phyloP scores from a whole-genome alignment of 2,797 vertebrate species.

The Ptychadena robeensis region DNA sequence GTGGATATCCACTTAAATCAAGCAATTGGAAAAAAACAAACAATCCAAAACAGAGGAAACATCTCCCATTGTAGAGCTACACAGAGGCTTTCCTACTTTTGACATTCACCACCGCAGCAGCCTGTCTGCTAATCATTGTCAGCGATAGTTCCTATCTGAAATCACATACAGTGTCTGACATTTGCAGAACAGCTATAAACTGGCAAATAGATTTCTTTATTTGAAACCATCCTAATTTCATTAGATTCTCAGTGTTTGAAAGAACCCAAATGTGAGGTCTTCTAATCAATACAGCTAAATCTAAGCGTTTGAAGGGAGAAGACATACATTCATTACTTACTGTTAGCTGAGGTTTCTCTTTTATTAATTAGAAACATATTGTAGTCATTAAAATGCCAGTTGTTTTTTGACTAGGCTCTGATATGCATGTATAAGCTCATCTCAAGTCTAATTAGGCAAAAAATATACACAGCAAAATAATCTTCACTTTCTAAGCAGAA shows the following conservation, averaged over 20 bases:
- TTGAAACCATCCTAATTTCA: neutral
- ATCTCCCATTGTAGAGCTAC: neutral
- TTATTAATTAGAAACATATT: slow-evolving; percentile 39
- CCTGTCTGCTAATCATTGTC: neutral
- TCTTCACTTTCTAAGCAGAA: slow-evolving; percentile 1
- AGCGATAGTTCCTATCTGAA: neutral
- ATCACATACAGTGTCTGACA: neutral
- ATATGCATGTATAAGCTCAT: slow-evolving; percentile 56
- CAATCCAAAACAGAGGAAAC: neutral
- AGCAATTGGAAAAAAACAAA: neutral
- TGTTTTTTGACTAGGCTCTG: slow-evolving; percentile 40
- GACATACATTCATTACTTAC: slow-evolving; percentile 55
- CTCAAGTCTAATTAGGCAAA: slow-evolving; percentile 57
- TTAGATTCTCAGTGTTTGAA: neutral
- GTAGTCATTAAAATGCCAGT: neutral
- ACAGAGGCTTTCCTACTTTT: neutral
- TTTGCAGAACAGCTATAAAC: neutral
- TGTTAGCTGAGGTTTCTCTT: slow-evolving; percentile 55
- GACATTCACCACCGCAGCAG: neutral
- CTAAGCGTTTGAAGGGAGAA: neutral
- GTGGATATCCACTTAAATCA: neutral
- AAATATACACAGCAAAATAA: neutral
- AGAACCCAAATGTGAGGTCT: slow-evolving; percentile 10
- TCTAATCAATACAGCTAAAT: neutral
- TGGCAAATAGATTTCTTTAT: slow-evolving; percentile 2